Evolutionary conservation across 2,888 invertebrate species (phyloP).

Genomic region (Abrostola tripartita): DNA sequence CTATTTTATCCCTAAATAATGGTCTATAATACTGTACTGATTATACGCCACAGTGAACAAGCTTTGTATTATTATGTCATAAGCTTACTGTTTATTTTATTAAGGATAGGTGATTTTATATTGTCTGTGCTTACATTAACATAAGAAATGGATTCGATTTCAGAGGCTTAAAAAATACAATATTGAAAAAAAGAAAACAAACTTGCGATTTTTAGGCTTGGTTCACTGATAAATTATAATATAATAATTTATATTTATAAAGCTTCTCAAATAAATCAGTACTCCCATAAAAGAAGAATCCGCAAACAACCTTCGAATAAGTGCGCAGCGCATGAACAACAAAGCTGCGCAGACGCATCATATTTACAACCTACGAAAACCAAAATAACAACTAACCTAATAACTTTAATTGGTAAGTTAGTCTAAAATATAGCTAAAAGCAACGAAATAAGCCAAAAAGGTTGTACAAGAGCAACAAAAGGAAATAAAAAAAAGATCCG

Average conservation of each 20-base stretch:
- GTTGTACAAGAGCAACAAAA: constrained; percentile 80
- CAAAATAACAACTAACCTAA: constrained; percentile 65
- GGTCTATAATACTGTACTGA: constrained; percentile 62
- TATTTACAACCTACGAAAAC: constrained; percentile 49
- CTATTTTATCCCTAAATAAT: constrained; percentile 71
- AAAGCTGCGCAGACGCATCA: constrained; percentile 54
- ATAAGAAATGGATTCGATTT: too few species aligned
- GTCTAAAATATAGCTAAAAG: constrained; percentile 85
- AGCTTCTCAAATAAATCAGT: neutral
- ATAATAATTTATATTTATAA: too few species aligned
- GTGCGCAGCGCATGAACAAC: constrained; percentile 15
- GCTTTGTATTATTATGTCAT: constrained; percentile 21
- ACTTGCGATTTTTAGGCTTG: too few species aligned
- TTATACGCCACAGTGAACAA: constrained; percentile 56
- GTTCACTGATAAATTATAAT: too few species aligned
- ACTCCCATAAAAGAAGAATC: constrained; percentile 22
- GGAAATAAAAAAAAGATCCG: constrained; percentile 81
- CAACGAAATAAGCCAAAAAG: constrained; percentile 86
- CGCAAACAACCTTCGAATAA: neutral
- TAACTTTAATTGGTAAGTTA: constrained; percentile 73
- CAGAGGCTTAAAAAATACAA: too few species aligned
- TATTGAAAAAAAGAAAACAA: too few species aligned
- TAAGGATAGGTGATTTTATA: constrained; percentile 8
- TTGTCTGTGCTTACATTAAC: too few species aligned
- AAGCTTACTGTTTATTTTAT: constrained; percentile 42